Evolutionary conservation across 2,888 invertebrate species (phyloP).

Genomic region (Belgica antarctica): DNA sequence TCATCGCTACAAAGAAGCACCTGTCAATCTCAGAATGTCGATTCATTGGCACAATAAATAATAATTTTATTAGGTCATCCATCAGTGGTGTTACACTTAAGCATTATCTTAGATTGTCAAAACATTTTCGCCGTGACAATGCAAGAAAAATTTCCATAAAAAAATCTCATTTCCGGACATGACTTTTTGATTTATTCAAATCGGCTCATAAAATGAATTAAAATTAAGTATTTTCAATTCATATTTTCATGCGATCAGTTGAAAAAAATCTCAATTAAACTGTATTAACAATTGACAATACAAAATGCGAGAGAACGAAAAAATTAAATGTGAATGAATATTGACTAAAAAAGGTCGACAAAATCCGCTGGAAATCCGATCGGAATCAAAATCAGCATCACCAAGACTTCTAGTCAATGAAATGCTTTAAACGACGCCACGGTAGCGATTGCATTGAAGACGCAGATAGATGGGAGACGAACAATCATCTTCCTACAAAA

Average conservation of each 20-base stretch:
- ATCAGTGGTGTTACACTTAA: background rate
- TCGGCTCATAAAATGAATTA: slow-evolving; percentile 32
- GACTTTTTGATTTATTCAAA: slow-evolving; percentile 44
- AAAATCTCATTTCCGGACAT: slow-evolving; percentile 35
- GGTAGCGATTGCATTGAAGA: background rate
- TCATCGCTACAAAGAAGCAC: background rate
- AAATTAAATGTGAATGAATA: too few species aligned
- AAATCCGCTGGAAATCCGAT: too few species aligned
- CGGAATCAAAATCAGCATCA: background rate
- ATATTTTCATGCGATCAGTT: slow-evolving; percentile 18
- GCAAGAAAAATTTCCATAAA: slow-evolving; percentile 4
- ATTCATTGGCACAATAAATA: too few species aligned
- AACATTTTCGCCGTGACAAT: slow-evolving; percentile 10
- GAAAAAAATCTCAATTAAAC: slow-evolving; percentile 4
- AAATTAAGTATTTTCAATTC: background rate
- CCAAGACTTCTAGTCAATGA: background rate
- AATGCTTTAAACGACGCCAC: slow-evolving; percentile 2
- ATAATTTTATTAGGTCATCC: background rate
- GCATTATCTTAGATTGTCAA: slow-evolving; percentile 2
- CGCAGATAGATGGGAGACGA: background rate
- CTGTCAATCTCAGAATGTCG: background rate
- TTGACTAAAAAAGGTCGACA: background rate
- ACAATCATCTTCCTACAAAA: background rate
- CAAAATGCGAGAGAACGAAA: background rate
- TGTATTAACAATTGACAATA: slow-evolving; percentile 2